A percentile compares a stretch with the other conserved stretches of the same genome.
Evolutionary conservation across 2,797 vertebrate species (phyloP).

Genomic region (Paratrypauchen microcephalus): DNA sequence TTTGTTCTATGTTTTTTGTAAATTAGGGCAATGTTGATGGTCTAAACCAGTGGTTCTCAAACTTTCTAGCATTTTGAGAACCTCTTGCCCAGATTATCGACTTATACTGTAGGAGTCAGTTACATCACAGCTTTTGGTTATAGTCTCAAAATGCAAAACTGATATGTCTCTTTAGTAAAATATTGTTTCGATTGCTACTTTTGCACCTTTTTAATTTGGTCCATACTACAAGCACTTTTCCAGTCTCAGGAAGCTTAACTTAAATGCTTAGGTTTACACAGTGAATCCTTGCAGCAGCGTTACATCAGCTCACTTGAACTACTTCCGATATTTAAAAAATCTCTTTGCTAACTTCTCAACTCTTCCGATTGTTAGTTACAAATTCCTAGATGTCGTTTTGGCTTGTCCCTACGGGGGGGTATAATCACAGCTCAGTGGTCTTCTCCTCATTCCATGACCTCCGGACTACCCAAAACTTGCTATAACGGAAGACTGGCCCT

Average conservation of each 20-base stretch:
- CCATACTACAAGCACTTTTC: slow-evolving; percentile 6
- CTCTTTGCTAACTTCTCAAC: not conserved
- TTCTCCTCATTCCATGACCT: slow-evolving; percentile 43
- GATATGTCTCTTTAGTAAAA: slow-evolving; percentile 6
- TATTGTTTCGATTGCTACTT: slow-evolving; percentile 5
- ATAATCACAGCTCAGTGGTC: slow-evolving; percentile 69
- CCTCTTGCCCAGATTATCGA: not conserved
- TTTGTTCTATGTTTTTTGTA: not conserved
- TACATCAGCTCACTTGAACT: slow-evolving; percentile 3
- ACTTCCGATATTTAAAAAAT: not conserved
- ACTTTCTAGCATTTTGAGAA: not conserved
- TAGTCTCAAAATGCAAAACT: slow-evolving; percentile 2
- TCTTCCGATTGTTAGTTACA: not conserved
- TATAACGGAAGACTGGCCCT: slow-evolving; percentile 60
- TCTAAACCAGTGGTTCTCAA: slow-evolving; percentile 9
- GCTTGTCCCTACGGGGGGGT: slow-evolving; percentile 49
- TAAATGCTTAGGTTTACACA: slow-evolving; percentile 10
- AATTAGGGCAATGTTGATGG: not conserved
- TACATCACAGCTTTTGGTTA: slow-evolving; percentile 14
- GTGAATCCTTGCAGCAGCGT: slow-evolving; percentile 7
- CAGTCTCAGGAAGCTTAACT: not conserved
- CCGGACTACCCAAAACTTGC: slow-evolving; percentile 40
- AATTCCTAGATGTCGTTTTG: slow-evolving; percentile 35
- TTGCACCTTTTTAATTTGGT: slow-evolving; percentile 12
- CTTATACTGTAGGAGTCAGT: not conserved